Conservation (phyloP, 2,797 vertebrate genomes). For the Phrynocephalus guinanensis region DNA sequence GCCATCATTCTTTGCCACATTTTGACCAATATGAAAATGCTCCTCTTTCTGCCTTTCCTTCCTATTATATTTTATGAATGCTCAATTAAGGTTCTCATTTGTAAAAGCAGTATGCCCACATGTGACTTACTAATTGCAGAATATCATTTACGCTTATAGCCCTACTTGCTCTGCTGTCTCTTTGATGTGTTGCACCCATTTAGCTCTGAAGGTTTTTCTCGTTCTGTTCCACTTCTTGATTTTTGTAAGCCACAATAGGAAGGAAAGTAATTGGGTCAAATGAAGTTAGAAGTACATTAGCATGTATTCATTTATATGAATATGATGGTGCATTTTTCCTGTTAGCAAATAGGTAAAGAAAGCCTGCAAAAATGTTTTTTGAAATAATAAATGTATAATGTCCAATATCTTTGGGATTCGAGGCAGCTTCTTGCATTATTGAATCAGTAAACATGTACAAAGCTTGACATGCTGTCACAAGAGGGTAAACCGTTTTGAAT, state of each 20-base stretch:
- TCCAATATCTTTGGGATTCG: slow-evolving; percentile 59
- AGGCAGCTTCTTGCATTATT: slow-evolving; percentile 62
- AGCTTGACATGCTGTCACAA: slow-evolving; percentile 64
- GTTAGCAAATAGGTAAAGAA: neutral
- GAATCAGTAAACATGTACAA: slow-evolving; percentile 66
- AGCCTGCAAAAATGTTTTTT: slow-evolving; percentile 44
- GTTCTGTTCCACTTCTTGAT: neutral
- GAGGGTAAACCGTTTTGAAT: slow-evolving; percentile 66
- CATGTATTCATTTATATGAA: neutral
- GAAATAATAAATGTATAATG: slow-evolving; percentile 61
- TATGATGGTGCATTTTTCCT: neutral
- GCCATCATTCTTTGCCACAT: neutral
- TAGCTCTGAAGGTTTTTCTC: neutral
- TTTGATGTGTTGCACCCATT: neutral
- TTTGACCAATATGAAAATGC: neutral
- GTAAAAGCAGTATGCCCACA: neutral
- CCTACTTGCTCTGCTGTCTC: neutral
- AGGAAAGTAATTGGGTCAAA: neutral
- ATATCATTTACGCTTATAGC: neutral
- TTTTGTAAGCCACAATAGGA: neutral
- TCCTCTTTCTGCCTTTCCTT: neutral
- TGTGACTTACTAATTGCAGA: neutral
- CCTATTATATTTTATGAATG: neutral
- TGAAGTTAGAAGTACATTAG: neutral
- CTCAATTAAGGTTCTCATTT: neutral